These are phyloP conservation scores for Pitta sordida DNA, from an alignment of 2,113 vertebrate species.

Conservation along the genomic window DNA sequence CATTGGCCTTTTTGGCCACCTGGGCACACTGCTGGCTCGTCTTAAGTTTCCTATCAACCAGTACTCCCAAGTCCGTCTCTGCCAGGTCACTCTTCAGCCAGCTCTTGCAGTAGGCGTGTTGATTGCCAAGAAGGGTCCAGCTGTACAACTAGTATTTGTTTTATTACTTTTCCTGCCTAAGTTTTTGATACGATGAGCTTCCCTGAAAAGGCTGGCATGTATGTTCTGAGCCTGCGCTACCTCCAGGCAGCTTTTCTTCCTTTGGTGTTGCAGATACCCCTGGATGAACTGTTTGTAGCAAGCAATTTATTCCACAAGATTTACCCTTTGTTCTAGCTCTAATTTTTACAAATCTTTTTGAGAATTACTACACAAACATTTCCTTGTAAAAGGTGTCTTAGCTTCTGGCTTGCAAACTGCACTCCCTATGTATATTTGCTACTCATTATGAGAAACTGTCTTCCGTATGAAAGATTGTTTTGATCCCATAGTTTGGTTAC, in stretches of 20 bases:
- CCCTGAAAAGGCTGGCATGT: not conserved
- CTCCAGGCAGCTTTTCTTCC: not conserved
- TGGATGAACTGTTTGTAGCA: not conserved
- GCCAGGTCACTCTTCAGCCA: too few species aligned
- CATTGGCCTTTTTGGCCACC: too few species aligned
- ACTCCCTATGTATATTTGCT: not conserved
- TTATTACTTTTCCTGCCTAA: not conserved
- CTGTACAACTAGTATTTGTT: not conserved
- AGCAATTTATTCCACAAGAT: slow-evolving; percentile 22
- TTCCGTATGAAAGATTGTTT: not conserved
- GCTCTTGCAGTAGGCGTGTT: not conserved
- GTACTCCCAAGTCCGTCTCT: too few species aligned
- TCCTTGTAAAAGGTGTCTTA: not conserved
- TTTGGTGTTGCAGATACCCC: not conserved
- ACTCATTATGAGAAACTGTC: not conserved
- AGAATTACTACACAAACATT: slow-evolving; percentile 24
- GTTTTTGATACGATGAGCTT: not conserved
- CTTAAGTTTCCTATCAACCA: too few species aligned
- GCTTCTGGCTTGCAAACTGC: slow-evolving; percentile 7
- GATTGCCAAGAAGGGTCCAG: not conserved
- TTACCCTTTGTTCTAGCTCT: not conserved
- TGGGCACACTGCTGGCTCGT: too few species aligned
- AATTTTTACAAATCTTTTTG: slow-evolving; percentile 36
- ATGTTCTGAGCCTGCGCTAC: not conserved
- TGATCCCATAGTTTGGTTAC: not conserved